Base-by-base conservation (phyloP, 2,888 invertebrate species). In the Lordiphosa andalusiaca region DNA sequence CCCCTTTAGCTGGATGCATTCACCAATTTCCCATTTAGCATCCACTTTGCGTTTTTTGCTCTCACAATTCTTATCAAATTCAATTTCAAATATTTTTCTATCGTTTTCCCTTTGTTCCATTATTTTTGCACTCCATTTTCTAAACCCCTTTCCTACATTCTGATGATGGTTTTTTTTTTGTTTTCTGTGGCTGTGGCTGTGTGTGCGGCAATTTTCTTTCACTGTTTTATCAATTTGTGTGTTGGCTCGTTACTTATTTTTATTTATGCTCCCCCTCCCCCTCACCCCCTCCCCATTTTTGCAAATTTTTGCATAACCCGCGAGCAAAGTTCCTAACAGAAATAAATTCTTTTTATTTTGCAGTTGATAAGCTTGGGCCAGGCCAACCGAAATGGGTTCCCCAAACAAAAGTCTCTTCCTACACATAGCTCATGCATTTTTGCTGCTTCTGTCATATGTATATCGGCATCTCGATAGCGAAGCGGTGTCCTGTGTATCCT, bases 171-270 rank as follows among this genome's bases (percentile, higher is more conserved):
- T 16, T 41, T 33, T 40, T 42, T 50, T 74, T 63, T 56, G 64
- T 50, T 55, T 58, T 70, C 35, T 49, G 52, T 46, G 46, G 46
- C 53, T 62, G 53, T 65, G 55, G 48, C 54, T 55, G 37, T 48
- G 54, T 55, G 37, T 63, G 71, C 69, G 73, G 77, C 77, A 77
- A 75, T 75, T 71, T 74, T 77, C 71, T 69, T 81, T 68, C 74
- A 74, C 67, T 78, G 82, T 78, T 80, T 80, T 80, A 82, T 82
- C 78, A 80, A 82, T 82, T 75, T 78, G 71, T 78, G 75, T 62
- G 73, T 30, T 71, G 67, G 81, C 77, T 78, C 77, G 81, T 78
- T 81, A 70, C 67, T 78, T 82, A 78, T 75, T 73, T 82, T 74
- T 82, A 75, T 78, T 81, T 78, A 82, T 78, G 77, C 68, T 38